Evolutionary conservation across 2,888 invertebrate species (phyloP).

Genomic region (Trichogramma dendrolimi): DNA sequence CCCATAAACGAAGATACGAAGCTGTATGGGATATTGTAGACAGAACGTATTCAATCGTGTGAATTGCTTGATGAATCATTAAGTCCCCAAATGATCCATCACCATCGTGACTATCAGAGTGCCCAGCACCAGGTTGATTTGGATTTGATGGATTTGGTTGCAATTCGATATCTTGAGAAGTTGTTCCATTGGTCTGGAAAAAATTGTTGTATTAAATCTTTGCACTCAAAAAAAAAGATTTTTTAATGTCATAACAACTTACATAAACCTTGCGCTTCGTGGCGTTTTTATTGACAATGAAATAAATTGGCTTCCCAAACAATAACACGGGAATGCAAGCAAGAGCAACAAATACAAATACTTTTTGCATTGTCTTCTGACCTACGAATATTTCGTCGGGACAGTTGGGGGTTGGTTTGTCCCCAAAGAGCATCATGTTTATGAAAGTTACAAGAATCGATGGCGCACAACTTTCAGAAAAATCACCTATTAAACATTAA

Average conservation of each 20-base stretch:
- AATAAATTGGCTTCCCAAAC: constrained; percentile 70
- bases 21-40: constrained; percentile 96
- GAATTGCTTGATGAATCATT: constrained; percentile 92
- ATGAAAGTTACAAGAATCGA: constrained; percentile 96
- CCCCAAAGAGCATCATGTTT: constrained; percentile 96
- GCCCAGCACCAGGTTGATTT: constrained; percentile 56
- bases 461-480: constrained; percentile 70
- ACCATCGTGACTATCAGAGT: constrained; percentile 47
- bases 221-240: neutral
- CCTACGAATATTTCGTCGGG: constrained; percentile 60
- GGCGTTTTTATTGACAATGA: constrained; percentile 49
- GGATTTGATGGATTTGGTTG: constrained; percentile 48
- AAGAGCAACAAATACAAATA: constrained; percentile 63
- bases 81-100: constrained; percentile 76
- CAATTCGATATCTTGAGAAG: constrained; percentile 56
- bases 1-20: constrained; percentile 93
- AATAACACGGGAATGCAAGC: constrained; percentile 75
- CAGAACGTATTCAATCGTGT: constrained; percentile 93
- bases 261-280: neutral
- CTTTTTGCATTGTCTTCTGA: constrained; percentile 60
- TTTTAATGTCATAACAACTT: neutral
- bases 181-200: constrained; percentile 40
- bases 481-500: constrained; percentile 38
- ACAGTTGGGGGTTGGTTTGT: constrained; percentile 53
- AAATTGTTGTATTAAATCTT: neutral